Evolutionary conservation across 2,888 invertebrate genomes (phyloP).

Genomic region (Diaperis boleti): DNA sequence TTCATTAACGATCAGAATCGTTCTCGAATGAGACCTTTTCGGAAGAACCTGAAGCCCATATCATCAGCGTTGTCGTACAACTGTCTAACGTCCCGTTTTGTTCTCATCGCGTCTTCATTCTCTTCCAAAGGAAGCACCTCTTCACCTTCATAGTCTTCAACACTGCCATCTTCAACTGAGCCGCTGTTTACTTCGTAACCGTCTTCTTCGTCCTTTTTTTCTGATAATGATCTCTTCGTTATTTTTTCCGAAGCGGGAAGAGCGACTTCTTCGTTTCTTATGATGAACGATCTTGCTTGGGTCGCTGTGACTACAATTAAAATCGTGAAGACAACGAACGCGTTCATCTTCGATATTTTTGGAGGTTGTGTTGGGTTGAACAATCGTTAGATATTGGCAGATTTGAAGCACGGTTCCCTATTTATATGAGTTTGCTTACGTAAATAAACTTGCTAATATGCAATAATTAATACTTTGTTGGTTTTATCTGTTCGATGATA

Average conservation of each 20-base stretch:
- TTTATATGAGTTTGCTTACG: conserved; percentile 43
- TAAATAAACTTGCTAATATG: conserved; percentile 37
- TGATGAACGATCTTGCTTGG: conserved; percentile 4
- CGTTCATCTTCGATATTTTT: conserved; percentile 25
- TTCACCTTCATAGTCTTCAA: conserved; percentile 4
- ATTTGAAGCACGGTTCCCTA: conserved; percentile 23
- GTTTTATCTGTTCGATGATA: conserved; percentile 33
- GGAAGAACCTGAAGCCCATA: conserved; percentile 18
- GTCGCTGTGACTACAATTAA: conserved; percentile 1
- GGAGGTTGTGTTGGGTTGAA: conserved; percentile 9
- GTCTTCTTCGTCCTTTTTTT: not conserved
- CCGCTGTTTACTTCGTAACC: not conserved
- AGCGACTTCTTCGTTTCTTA: conserved; percentile 9
- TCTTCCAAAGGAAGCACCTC: not conserved
- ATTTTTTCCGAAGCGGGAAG: conserved; percentile 35
- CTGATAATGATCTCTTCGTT: conserved; percentile 20
- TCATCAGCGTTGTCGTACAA: conserved; percentile 31
- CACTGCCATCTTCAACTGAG: not conserved
- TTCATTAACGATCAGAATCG: conserved; percentile 9
- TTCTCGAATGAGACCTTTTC: conserved; percentile 11
- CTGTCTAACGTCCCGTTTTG: conserved; percentile 7
- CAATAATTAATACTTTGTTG: conserved; percentile 39
- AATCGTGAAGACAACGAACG: conserved; percentile 1
- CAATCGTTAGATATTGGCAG: not conserved
- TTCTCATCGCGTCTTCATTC: conserved; percentile 4